phyloP scores from a whole-genome alignment of 2,797 vertebrate genomes.

The Enteromius trimaculatus region DNA sequence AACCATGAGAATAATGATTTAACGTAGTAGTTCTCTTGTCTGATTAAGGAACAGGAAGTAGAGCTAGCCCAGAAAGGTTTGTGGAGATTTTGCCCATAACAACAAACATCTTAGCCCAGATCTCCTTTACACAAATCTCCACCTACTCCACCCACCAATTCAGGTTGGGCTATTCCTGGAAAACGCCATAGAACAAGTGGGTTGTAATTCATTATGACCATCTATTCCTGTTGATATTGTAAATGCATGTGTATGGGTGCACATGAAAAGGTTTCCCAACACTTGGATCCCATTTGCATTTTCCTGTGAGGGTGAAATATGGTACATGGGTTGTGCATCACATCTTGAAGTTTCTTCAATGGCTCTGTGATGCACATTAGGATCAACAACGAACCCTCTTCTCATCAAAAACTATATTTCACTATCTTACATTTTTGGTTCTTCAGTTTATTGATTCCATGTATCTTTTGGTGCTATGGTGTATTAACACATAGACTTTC shows the following conservation, averaged over 20 bases:
- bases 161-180: conserved; percentile 58
- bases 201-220: conserved; percentile 57
- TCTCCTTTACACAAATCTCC: conserved; percentile 46
- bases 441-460: too few species aligned
- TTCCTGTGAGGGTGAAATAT: conserved; percentile 61
- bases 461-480: neutral
- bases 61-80: conserved; percentile 69
- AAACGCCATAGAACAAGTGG: conserved; percentile 44
- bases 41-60: conserved; percentile 75
- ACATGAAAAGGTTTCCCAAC: conserved; percentile 54
- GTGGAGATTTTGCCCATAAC: conserved; percentile 72
- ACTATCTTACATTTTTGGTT: neutral
- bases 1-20: conserved; percentile 76
- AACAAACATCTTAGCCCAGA: conserved; percentile 67
- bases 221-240: conserved; percentile 57
- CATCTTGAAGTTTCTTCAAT: neutral
- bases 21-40: conserved; percentile 70
- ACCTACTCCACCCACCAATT: conserved; percentile 49
- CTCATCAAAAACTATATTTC: neutral
- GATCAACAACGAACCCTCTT: neutral
- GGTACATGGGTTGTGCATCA: conserved; percentile 61
- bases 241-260: conserved; percentile 48
- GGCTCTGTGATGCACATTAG: neutral
- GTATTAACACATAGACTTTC: neutral
- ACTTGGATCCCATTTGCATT: conserved; percentile 54